Conservation (phyloP, 1,140 invertebrate genomes). For the Luehdorfia chinensis region DNA sequence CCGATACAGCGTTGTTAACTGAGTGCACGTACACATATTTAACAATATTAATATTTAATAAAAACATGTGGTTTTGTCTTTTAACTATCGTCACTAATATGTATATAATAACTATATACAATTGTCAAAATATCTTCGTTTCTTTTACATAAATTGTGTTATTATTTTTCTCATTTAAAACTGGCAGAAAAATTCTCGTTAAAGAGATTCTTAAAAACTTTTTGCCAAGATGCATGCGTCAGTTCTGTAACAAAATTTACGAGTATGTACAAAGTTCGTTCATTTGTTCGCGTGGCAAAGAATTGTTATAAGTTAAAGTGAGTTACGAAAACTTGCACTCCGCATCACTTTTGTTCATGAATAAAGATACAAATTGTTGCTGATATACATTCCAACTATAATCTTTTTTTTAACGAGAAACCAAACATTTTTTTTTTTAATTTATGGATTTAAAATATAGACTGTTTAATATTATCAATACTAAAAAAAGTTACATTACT, state of each 20-base stretch:
- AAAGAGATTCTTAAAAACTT: not conserved
- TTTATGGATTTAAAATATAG: no score
- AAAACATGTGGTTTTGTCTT: no score
- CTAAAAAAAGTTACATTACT: no score
- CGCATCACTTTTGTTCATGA: slow-evolving; percentile 5
- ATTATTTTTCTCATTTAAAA: not conserved
- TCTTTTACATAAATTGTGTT: not conserved
- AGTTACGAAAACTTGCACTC: slow-evolving; percentile 9
- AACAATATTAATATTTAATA: no score
- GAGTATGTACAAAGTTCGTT: slow-evolving; percentile 12
- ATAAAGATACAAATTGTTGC: slow-evolving; percentile 6
- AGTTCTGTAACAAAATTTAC: slow-evolving; percentile 13
- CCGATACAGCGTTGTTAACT: no score
- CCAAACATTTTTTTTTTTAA: no score
- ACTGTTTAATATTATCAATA: no score
- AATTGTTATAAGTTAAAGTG: slow-evolving; percentile 8
- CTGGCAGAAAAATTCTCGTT: not conserved
- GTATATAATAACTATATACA: no score
- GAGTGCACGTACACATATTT: no score
- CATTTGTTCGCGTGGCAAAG: slow-evolving; percentile 10
- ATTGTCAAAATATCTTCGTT: no score
- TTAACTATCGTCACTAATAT: no score
- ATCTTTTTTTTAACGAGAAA: not conserved
- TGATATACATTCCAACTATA: not conserved
- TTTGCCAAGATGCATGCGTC: not conserved